A percentile compares a stretch with the other conserved stretches of the same genome.
phyloP scores from a whole-genome alignment of 2,113 vertebrate genomes.

The Sceloporus tristichus region DNA sequence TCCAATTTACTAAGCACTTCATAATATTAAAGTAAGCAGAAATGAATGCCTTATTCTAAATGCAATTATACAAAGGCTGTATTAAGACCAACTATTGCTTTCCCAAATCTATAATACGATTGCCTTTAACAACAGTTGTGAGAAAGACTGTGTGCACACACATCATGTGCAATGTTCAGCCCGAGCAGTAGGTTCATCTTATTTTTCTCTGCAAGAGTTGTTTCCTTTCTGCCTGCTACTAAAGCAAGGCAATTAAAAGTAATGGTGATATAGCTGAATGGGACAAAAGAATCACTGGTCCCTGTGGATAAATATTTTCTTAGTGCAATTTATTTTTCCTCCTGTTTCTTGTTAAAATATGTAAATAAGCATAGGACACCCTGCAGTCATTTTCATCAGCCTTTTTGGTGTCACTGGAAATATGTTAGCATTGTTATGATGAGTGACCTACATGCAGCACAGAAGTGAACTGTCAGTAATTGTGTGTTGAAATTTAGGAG shows the following conservation, averaged over 20 bases:
- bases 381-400: conserved; percentile 55
- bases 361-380: conserved; percentile 58
- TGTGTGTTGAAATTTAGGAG: conserved; percentile 17
- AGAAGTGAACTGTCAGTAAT: conserved; percentile 32
- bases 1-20: conserved; percentile 51
- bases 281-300: conserved; percentile 46
- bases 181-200: conserved; percentile 20
- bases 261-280: conserved; percentile 49
- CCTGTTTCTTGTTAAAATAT: conserved; percentile 62
- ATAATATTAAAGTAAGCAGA: conserved; percentile 32
- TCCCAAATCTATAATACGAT: conserved; percentile 33
- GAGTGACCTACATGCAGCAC: conserved; percentile 32
- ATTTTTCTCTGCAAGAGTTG: neutral
- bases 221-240: conserved; percentile 49
- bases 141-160: conserved; percentile 31
- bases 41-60: conserved; percentile 51
- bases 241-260: conserved; percentile 60
- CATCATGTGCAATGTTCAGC: conserved; percentile 24
- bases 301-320: conserved; percentile 39
- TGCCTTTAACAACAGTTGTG: conserved; percentile 38
- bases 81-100: conserved; percentile 28
- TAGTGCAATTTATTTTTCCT: conserved; percentile 52
- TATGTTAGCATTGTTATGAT: conserved; percentile 34
- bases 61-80: conserved; percentile 38
- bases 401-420: conserved; percentile 57